Evolutionary conservation across 2,113 vertebrate genomes (phyloP).

Genomic region (Oplegnathus fasciatus): DNA sequence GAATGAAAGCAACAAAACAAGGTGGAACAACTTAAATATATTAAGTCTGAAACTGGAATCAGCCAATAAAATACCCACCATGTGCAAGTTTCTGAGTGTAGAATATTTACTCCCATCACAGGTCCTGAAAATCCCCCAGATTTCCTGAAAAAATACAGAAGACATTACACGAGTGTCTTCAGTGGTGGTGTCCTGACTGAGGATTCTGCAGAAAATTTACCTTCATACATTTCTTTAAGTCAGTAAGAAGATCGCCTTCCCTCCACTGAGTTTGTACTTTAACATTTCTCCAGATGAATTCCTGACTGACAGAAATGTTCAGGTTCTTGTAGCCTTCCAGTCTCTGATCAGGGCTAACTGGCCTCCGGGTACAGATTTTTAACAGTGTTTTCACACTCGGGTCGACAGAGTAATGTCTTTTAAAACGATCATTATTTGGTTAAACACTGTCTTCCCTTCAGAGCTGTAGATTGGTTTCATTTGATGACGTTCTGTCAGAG

Average conservation of each 20-base stretch:
- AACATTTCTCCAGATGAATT: neutral
- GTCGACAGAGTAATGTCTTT: neutral
- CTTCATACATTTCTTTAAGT: too few relatives aligned
- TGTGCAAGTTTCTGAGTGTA: too few relatives aligned
- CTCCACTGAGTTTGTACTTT: neutral
- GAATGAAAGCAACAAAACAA: too few relatives aligned
- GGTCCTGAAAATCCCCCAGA: too few relatives aligned
- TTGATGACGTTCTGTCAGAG: constrained; percentile 1
- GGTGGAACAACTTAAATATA: too few relatives aligned
- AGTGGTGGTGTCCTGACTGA: too few relatives aligned
- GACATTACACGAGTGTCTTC: too few relatives aligned
- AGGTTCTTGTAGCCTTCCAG: neutral
- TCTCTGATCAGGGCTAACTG: neutral
- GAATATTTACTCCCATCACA: too few relatives aligned
- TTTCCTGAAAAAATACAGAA: too few relatives aligned
- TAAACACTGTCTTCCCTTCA: neutral
- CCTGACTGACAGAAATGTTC: neutral
- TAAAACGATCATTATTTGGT: neutral
- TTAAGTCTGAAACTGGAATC: too few relatives aligned
- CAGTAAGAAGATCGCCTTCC: neutral
- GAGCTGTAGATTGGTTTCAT: neutral
- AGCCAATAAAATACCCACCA: too few relatives aligned
- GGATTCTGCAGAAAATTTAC: too few relatives aligned
- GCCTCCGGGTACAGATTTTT: neutral
- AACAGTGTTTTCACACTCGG: neutral